Conservation (phyloP, 2,797 vertebrate genomes). For the Periophthalmus magnuspinnatus region DNA sequence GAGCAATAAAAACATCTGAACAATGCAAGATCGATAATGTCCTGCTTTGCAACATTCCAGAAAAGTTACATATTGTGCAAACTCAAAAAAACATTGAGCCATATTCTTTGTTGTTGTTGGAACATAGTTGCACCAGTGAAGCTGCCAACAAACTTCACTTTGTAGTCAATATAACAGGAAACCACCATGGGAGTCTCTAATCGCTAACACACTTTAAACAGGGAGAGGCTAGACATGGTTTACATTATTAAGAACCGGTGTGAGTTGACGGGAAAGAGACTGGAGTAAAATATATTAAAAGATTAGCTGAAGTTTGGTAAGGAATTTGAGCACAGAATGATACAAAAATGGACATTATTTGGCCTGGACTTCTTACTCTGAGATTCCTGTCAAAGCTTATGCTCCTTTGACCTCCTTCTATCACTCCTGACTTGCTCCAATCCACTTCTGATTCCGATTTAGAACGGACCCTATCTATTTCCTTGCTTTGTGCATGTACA, state of each 20-base stretch:
- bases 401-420: slow-evolving; percentile 45
- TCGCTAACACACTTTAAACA: slow-evolving; percentile 53
- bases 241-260: slow-evolving; percentile 50
- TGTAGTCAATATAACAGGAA: slow-evolving; percentile 30
- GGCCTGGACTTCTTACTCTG: slow-evolving; percentile 59
- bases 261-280: slow-evolving; percentile 47
- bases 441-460: slow-evolving; percentile 28
- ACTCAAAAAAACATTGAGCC: neutral
- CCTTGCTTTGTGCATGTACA: slow-evolving; percentile 8
- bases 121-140: slow-evolving; percentile 18
- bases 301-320: slow-evolving; percentile 41
- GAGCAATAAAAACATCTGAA: no score
- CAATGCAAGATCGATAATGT: no score
- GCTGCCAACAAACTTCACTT: slow-evolving; percentile 43
- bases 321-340: slow-evolving; percentile 58
- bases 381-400: slow-evolving; percentile 64
- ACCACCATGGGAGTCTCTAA: slow-evolving; percentile 54
- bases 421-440: slow-evolving; percentile 34
- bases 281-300: slow-evolving; percentile 32
- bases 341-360: slow-evolving; percentile 66
- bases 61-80: neutral
- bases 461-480: slow-evolving; percentile 26
- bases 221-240: slow-evolving; percentile 46
- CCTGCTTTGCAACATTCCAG: neutral
- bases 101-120: slow-evolving; percentile 19